These are phyloP conservation scores for Parus major DNA, from an alignment of 2,113 vertebrate species.

Conservation along the genomic window DNA sequence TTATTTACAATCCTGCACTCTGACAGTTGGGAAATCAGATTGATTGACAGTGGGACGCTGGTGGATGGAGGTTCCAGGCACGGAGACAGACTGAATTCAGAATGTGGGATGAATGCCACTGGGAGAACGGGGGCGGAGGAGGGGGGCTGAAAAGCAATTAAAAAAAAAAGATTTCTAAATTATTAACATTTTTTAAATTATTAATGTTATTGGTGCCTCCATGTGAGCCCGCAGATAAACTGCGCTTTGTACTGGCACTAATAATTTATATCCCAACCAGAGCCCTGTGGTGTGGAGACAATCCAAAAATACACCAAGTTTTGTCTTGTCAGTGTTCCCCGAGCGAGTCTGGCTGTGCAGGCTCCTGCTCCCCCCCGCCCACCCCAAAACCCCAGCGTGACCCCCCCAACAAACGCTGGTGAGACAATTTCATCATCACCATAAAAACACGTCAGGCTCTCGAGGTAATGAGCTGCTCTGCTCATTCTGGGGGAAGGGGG, in stretches of 20 bases:
- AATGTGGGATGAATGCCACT: slow-evolving; percentile 36
- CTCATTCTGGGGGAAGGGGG: background rate
- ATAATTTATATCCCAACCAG: slow-evolving; percentile 38
- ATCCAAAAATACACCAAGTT: slow-evolving; percentile 40
- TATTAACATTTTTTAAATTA: slow-evolving; percentile 80
- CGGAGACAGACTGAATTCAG: slow-evolving; percentile 74
- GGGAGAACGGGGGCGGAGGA: background rate
- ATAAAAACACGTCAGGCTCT: background rate
- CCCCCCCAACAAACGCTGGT: background rate
- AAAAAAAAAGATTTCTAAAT: slow-evolving; percentile 75
- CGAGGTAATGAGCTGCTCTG: background rate
- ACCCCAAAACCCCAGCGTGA: background rate
- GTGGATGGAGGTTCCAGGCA: slow-evolving; percentile 75
- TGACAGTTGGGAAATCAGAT: slow-evolving; percentile 82
- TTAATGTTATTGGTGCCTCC: slow-evolving; percentile 73
- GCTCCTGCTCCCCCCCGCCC: background rate
- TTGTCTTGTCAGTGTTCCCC: background rate
- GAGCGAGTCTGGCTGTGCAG: background rate
- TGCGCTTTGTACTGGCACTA: slow-evolving; percentile 53
- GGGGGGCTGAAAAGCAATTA: slow-evolving; percentile 59
- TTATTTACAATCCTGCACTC: slow-evolving; percentile 79
- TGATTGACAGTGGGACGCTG: slow-evolving; percentile 81
- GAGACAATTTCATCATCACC: background rate
- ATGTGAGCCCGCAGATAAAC: slow-evolving; percentile 60
- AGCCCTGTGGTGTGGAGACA: slow-evolving; percentile 36